Conservation (phyloP, 2,797 vertebrate species). For the Chanos chanos region DNA sequence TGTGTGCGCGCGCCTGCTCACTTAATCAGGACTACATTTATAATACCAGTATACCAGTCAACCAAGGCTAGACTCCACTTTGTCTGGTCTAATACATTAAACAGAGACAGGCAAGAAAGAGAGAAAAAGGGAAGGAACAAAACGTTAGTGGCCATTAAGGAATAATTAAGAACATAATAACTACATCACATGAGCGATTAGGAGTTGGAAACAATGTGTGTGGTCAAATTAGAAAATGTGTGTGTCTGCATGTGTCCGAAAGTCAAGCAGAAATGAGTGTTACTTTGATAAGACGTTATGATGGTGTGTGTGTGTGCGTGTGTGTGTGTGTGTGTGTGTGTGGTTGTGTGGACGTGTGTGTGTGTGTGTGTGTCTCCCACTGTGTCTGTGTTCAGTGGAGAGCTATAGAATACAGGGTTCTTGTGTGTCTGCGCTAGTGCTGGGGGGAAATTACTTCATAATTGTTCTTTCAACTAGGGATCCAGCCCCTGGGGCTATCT, state of each 20-base stretch:
- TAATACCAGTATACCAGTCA: slow-evolving; percentile 1
- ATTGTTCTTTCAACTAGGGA: slow-evolving; percentile 3
- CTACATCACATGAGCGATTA: not conserved
- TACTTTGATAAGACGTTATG: too few species aligned
- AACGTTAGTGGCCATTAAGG: slow-evolving; percentile 2
- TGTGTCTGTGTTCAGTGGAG: not conserved
- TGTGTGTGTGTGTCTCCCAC: not conserved
- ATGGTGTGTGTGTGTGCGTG: slow-evolving; percentile 2
- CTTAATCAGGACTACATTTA: slow-evolving; percentile 3
- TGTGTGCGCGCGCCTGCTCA: too few species aligned
- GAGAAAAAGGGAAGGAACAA: slow-evolving; percentile 2
- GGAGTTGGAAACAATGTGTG: not conserved
- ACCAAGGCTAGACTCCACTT: not conserved
- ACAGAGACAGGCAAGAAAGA: not conserved
- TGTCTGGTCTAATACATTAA: not conserved
- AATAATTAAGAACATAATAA: not conserved
- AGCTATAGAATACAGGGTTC: too few species aligned
- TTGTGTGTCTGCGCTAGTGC: too few species aligned
- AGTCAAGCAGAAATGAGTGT: too few species aligned
- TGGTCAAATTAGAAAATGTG: not conserved
- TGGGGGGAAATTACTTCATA: slow-evolving; percentile 21
- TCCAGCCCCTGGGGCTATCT: slow-evolving; percentile 22
- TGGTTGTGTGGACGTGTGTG: slow-evolving; percentile 2
- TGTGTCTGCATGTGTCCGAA: slow-evolving; percentile 1
- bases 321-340: not conserved